Base-by-base conservation (phyloP, 1,140 invertebrate genomes). In the Cotesia typhae region DNA sequence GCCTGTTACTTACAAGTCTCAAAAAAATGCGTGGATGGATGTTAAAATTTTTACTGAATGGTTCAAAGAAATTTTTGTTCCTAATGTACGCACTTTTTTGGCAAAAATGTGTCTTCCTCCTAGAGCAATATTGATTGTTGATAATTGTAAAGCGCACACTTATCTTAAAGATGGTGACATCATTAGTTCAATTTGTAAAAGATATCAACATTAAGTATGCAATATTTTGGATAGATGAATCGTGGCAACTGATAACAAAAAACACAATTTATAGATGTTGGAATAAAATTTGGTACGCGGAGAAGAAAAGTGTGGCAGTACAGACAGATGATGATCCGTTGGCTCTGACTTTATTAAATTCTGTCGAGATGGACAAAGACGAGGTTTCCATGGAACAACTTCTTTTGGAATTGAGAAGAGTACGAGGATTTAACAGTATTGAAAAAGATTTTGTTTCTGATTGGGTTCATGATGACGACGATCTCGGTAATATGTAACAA, bases 191-290 rank as follows among this genome's bases (percentile, higher is more conserved):
- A n/a, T n/a, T n/a, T n/a, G n/a, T n/a, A n/a, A n/a, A n/a, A n/a
- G n/a, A n/a, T n/a, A n/a, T n/a, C n/a, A n/a, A n/a, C n/a, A n/a
- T n/a, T n/a, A n/a, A n/a, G n/a, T n/a, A n/a, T n/a, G n/a, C n/a
- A n/a, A n/a, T n/a, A n/a, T n/a, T n/a, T n/a, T n/a, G n/a, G n/a
- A n/a, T n/a, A n/a, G n/a, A n/a, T n/a, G n/a, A n/a, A n/a, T n/a
- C n/a, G n/a, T n/a, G n/a, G n/a, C n/a, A n/a, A n/a, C 41, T 53
- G 17, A 64, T 71, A 53, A 71, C 10, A 12, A 36, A 37, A 53
- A 64, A 37, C 4, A 71, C 70, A n/a, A 71, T 71, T 17, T 71
- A 63, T 41, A 64, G 51, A 64, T 64, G 60, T 64, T 71, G 70
- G 59, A 71, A 64, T 53, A 64, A 71, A 63, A 64, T 71, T 71